Evolutionary conservation across 2,113 vertebrate species (phyloP), one percentile per base, ranked within the genome.

Genomic region (Gorsachius goisagi): DNA sequence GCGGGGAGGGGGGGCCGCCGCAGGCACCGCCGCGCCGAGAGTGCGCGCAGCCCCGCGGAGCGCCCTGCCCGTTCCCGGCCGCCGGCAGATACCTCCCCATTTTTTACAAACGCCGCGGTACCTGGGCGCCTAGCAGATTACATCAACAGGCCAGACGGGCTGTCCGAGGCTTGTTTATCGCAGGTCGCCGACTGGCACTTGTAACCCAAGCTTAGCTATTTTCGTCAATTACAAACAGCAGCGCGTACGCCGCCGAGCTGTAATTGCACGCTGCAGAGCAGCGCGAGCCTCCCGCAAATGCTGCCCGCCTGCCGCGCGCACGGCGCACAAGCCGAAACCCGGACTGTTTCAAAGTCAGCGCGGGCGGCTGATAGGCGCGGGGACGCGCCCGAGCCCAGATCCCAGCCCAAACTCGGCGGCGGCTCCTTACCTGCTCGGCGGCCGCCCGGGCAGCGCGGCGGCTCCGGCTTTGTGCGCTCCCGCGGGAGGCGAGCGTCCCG

Each of bases 391-490:
- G 5, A 44, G 59, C 80, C 72, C 92, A 2, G 73, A 56, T 90
- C 56, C 81, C 2, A 35, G 45, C 63, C 41, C 41, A 6, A 49
- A 27, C 93, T 89, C 79, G 49, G 90, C 76, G 47, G 80, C 86
- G 41, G 55, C 53, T 73, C 52, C 96, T 96, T 96, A 96, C 96
- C 96, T 96, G 96, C 92, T 81, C 35, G 45, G 80, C 58, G 58
- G 77, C 62, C 41, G 68, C 39, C 33, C 37, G 35, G 82, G 72
- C 88, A 53, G 92, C 79, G 77, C 79, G 85, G 85, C 66, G 77
- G 88, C 91, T 77, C 69, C 69, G 83, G 94, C 89, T 85, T 67
- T 66, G 71, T 66, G 86, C 88, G 69, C 45, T 47, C 74, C 93
- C 66, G 83, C 84, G 66, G 87, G 20, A 68, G 68, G 62, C 85